These are phyloP conservation scores for Telenomus remus DNA, from an alignment of 1,140 invertebrate species.

Conservation along the genomic window DNA sequence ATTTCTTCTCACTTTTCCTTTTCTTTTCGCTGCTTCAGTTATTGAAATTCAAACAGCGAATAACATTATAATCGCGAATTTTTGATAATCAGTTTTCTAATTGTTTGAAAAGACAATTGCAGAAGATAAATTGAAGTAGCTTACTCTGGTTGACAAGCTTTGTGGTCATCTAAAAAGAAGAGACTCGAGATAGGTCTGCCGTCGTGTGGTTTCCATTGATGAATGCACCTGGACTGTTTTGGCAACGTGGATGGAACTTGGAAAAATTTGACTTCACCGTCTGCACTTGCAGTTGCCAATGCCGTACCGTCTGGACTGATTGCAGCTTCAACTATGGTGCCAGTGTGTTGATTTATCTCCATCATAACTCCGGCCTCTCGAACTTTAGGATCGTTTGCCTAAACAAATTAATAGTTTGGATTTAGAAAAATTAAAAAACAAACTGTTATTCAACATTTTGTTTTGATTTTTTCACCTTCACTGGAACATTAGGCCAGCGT, in stretches of 20 bases:
- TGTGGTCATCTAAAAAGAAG: constrained; percentile 95
- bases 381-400: constrained; percentile 64
- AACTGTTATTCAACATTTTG: background rate
- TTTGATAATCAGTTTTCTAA: too few relatives aligned
- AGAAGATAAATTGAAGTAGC: constrained; percentile 63
- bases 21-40: too few relatives aligned
- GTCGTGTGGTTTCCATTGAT: constrained; percentile 93
- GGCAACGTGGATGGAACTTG: constrained; percentile 78
- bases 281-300: constrained; percentile 89
- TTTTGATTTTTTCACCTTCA: constrained; percentile 57
- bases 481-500: constrained; percentile 55
- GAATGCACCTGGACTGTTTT: constrained; percentile 83
- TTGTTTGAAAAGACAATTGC: constrained; percentile 1
- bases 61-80: too few relatives aligned
- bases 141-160: constrained; percentile 88
- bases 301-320: constrained; percentile 96
- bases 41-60: too few relatives aligned
- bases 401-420: background rate
- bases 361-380: constrained; percentile 71
- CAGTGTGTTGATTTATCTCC: constrained; percentile 81
- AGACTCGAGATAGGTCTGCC: constrained; percentile 89
- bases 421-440: background rate
- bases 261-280: constrained; percentile 94
- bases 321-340: constrained; percentile 88
- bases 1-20: too few relatives aligned